Conservation (phyloP, 1,140 invertebrate genomes). For the Radopholus similis region DNA sequence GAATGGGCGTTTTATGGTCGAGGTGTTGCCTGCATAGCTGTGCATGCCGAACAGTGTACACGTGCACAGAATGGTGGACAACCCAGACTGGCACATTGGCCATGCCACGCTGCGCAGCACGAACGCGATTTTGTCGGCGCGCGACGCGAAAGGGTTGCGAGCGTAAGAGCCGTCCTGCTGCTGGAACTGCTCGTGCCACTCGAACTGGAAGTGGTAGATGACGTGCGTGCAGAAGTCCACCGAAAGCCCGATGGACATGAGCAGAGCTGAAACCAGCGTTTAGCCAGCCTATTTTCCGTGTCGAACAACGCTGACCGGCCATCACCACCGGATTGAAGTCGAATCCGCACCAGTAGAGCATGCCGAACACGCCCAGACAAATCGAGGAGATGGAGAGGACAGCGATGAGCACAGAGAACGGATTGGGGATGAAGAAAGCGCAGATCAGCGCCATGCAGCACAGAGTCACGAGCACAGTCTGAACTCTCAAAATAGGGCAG, state of each 20-base stretch:
- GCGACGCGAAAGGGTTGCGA: conserved; percentile 45
- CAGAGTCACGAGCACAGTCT: conserved; percentile 61
- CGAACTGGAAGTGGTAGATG: conserved; percentile 64
- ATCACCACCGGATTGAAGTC: conserved; percentile 61
- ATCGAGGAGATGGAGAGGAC: conserved; percentile 61
- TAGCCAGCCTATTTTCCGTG: conserved; percentile 51
- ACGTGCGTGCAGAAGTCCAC: conserved; percentile 63
- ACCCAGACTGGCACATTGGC: conserved; percentile 89
- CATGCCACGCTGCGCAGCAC: conserved; percentile 77
- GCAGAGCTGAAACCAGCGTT: conserved; percentile 53
- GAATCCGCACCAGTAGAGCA: conserved; percentile 59
- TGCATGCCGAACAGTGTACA: conserved; percentile 75
- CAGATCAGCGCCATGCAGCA: conserved; percentile 62
- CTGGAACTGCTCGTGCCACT: conserved; percentile 60
- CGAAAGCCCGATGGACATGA: conserved; percentile 64
- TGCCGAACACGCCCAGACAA: conserved; percentile 60
- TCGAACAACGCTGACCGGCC: no score
- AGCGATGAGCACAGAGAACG: conserved; percentile 59
- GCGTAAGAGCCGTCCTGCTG: conserved; percentile 11
- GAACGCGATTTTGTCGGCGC: conserved; percentile 43
- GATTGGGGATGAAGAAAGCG: conserved; percentile 62
- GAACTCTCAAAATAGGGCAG: no score
- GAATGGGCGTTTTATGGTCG: not conserved
- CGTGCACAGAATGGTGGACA: conserved; percentile 73
- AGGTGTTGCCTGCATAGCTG: not conserved